These are phyloP conservation scores for Eilema caniola DNA, from an alignment of 2,888 invertebrate species.

Conservation along the genomic window DNA sequence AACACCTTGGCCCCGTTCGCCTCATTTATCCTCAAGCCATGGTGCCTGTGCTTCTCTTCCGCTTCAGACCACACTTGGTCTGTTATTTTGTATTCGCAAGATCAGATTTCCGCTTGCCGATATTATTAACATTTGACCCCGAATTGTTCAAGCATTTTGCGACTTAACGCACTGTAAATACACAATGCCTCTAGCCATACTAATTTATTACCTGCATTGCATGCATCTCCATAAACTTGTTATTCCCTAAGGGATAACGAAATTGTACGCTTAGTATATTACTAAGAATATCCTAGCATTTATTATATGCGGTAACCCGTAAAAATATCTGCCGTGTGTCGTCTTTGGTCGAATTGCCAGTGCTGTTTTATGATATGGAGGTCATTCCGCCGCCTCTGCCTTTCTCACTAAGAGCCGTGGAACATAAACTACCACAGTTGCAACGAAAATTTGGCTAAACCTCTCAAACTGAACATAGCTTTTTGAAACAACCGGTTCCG, in stretches of 20 bases:
- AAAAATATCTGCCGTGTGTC: not conserved
- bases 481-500: not conserved
- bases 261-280: not conserved
- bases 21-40: slow-evolving; percentile 68
- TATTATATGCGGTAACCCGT: not conserved
- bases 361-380: not conserved
- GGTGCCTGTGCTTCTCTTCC: slow-evolving; percentile 63
- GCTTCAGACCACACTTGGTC: slow-evolving; percentile 64
- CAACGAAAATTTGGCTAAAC: too few species aligned
- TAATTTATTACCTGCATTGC: slow-evolving; percentile 12
- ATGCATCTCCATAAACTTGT: not conserved
- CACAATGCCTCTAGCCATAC: slow-evolving; percentile 27
- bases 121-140: slow-evolving; percentile 84
- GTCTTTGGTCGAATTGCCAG: not conserved
- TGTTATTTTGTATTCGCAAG: slow-evolving; percentile 80
- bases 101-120: slow-evolving; percentile 82
- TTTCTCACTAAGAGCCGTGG: not conserved
- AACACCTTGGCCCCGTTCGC: slow-evolving; percentile 68
- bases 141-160: slow-evolving; percentile 59
- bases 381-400: not conserved
- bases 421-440: not conserved
- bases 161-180: slow-evolving; percentile 21
- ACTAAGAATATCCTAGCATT: not conserved
- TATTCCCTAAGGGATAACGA: not conserved
- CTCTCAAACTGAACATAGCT: not conserved